Evolutionary conservation across 2,888 invertebrate species (phyloP), one percentile per base, ranked within the genome.

Genomic region (Eilema sororculum): DNA sequence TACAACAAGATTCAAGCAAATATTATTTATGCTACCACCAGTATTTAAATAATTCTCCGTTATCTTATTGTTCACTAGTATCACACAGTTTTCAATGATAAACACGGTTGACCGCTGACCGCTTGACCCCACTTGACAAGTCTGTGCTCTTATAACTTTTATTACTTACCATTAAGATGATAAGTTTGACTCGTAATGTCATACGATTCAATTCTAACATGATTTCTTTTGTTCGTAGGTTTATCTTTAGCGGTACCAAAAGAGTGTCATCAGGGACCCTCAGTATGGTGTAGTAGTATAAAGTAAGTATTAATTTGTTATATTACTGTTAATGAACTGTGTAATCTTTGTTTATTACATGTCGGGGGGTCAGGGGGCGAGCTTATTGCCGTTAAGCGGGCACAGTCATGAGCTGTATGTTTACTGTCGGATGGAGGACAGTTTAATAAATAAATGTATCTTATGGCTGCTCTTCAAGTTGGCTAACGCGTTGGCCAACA

Each of bases 191-290:
- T 60, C 41, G 67, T 68, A 24, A 57, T 37, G 24, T 60, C 41
- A 46, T 24, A 30, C 25, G 22, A 37, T 65, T 58, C 37, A 65
- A 2, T 65, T 58, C 37, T 66, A 2, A 65, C 4, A 61, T 25
- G 6, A 28, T 71, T 41, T 73, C 30, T 68, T 82, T 87, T 86
- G 77, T 81, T 80, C 73, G 28, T 90, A 95, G 95, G 88, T 90
- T 86, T 91, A 83, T 89, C 94, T 71, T 87, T 83, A 64, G 94
- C 94, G 24, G 79, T 90, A 71, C 93, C 95, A 68, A 91, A 92
- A 84, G 94, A 94, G 89, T 95, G 95, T 79, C 80, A 89, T 30
- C 91, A 92, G 72, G 95, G 95, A 16, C 95, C 95, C 2, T 81
- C 85, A 67, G 90, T 91, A 80, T 95, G 95, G 95, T 95, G 95